phyloP scores from a whole-genome alignment of 2,888 invertebrate species.

The Hirtodrosophila cameraria region DNA sequence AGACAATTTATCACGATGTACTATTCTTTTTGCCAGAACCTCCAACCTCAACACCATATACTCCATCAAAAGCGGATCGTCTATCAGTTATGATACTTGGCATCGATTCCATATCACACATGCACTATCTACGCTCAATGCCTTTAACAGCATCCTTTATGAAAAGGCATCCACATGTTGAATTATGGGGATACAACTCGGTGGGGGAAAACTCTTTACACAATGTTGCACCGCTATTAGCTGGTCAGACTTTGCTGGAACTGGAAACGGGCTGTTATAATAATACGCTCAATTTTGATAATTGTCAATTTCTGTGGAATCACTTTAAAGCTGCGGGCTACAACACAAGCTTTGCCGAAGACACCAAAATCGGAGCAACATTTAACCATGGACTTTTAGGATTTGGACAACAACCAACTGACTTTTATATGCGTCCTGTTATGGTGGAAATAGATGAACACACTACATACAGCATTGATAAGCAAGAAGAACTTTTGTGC shows the following conservation, averaged over 20 bases:
- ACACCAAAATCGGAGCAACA: conserved; percentile 89
- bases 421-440: conserved; percentile 91
- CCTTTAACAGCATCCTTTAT: conserved; percentile 87
- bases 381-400: conserved; percentile 92
- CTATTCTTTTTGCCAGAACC: conserved; percentile 23
- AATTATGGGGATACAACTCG: conserved; percentile 94
- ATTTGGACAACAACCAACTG: conserved; percentile 90
- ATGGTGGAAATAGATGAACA: conserved; percentile 87
- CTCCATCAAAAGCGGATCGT: neutral
- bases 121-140: conserved; percentile 93
- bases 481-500: conserved; percentile 37
- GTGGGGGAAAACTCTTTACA: conserved; percentile 96
- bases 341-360: conserved; percentile 90
- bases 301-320: conserved; percentile 92
- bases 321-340: conserved; percentile 88
- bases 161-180: conserved; percentile 85
- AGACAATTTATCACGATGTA: conserved; percentile 22
- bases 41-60: neutral
- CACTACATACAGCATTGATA: conserved; percentile 67
- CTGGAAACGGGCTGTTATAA: conserved; percentile 87
- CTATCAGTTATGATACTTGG: conserved; percentile 91
- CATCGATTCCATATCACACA: conserved; percentile 92
- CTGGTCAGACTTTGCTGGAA: conserved; percentile 88
- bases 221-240: conserved; percentile 91
- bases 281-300: conserved; percentile 87